phyloP scores from a whole-genome alignment of 1,140 invertebrate genomes.

The Araneus ventricosus region DNA sequence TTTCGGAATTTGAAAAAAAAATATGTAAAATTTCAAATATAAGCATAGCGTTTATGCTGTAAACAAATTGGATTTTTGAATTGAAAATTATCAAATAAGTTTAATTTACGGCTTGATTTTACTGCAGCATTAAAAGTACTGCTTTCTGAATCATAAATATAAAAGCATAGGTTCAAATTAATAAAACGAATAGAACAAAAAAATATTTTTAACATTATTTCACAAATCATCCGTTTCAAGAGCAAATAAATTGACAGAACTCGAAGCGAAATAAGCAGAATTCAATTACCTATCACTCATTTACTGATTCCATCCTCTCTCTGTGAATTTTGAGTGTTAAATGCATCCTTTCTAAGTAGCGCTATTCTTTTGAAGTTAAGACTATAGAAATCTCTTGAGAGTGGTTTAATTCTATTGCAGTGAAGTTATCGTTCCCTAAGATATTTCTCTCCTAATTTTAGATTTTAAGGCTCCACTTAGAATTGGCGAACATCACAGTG shows the following conservation, averaged over 20 bases:
- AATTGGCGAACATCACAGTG: background rate
- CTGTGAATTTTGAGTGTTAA: slow-evolving; percentile 43
- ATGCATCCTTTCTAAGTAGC: slow-evolving; percentile 22
- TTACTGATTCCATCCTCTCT: background rate
- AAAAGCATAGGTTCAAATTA: too few species aligned
- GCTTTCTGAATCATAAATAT: too few species aligned
- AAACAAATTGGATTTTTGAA: too few species aligned
- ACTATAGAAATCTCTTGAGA: background rate
- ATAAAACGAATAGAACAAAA: background rate
- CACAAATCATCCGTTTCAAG: background rate
- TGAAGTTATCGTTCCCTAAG: slow-evolving; percentile 27
- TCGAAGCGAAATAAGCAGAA: background rate
- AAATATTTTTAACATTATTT: background rate
- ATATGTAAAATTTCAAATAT: too few species aligned
- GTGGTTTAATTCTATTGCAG: slow-evolving; percentile 29
- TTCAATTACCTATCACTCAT: slow-evolving; percentile 34
- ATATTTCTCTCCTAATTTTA: slow-evolving; percentile 32
- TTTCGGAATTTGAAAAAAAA: too few species aligned
- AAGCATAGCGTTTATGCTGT: too few species aligned
- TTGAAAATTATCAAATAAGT: too few species aligned
- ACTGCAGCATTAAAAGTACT: too few species aligned
- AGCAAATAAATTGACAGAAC: background rate
- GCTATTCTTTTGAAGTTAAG: slow-evolving; percentile 36
- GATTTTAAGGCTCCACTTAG: slow-evolving; percentile 32
- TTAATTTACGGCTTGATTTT: too few species aligned